Evolutionary conservation across 2,888 invertebrate genomes (phyloP), one percentile per base, ranked within the genome.

Genomic region (Stenoptilia bipunctidactyla): DNA sequence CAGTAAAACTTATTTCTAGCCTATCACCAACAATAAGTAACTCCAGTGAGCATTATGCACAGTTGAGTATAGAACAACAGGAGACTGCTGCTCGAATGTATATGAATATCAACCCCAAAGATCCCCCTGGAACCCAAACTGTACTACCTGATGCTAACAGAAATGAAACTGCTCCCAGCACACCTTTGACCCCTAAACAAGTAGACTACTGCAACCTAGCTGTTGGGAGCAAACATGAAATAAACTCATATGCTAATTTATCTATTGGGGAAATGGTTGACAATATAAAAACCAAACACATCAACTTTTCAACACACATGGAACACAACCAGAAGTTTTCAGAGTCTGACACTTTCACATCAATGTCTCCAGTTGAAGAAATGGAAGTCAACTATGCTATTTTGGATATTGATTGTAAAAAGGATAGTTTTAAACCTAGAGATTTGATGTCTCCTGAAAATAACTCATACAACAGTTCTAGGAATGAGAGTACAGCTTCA

Each of bases 311-410:
- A 34, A 59, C 56, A 36, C 35, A 48, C 34, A 48, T 53, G 12
- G 76, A 76, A 38, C 53, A 66, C 40, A 59, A 61, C 41, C 73
- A 73, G 30, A 80, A 79, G 49, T 67, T 60, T 49, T 79, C 77
- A 2, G 82, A 80, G 50, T 79, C 73, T n/a, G 83, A 82, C 44
- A 75, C 73, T 25, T 70, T 71, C 45, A 60, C 68, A 12, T 77
- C 79, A 12, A 62, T 80, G 64, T 73, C 85, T 36, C 72, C 75
- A 15, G 65, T 76, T 15, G 70, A 76, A 55, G 70, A 76, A 48
- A 46, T 74, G 44, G 69, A 76, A 61, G 70, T 93, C 1, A 94
- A 93, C 66, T 95, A 94, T 73, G 92, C 92, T 3, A 87, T 92
- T 47, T 75, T 94, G 47, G 94, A 94, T 65, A 86, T 95, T 56